phyloP scores from a whole-genome alignment of 1,140 invertebrate genomes.

The Mylabris phalerata region DNA sequence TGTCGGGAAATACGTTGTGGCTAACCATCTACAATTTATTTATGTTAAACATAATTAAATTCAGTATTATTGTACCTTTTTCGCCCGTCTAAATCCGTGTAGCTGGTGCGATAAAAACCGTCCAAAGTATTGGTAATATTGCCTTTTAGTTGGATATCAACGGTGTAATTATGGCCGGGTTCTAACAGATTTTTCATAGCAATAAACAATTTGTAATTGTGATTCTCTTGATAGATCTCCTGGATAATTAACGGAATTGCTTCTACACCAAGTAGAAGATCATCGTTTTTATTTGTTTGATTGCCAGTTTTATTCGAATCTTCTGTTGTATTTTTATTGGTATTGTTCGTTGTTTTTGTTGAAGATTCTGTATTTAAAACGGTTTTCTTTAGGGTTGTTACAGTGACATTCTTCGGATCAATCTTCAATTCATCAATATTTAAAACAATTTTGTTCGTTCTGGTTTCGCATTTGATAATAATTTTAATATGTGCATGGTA shows the following conservation, averaged over 20 bases:
- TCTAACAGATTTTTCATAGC: conserved; percentile 17
- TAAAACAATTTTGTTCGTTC: conserved; percentile 32
- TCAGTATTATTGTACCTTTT: conserved; percentile 19
- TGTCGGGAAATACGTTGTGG: conserved; percentile 76
- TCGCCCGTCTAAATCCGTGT: conserved; percentile 25
- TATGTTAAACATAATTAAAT: neutral
- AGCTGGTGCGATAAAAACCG: conserved; percentile 35
- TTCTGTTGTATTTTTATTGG: neutral
- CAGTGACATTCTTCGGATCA: conserved; percentile 14
- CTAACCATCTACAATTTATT: conserved; percentile 33
- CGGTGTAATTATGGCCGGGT: conserved; percentile 24
- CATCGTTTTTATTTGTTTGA: neutral
- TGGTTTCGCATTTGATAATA: conserved; percentile 20
- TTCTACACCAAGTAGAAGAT: conserved; percentile 9
- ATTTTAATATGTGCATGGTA: conserved; percentile 32
- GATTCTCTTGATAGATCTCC: conserved; percentile 18
- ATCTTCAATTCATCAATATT: conserved; percentile 31
- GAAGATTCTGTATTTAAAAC: neutral
- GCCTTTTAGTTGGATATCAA: conserved; percentile 32
- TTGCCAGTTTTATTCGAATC: neutral
- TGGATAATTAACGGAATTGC: conserved; percentile 8
- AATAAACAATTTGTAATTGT: conserved; percentile 29
- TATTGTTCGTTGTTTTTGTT: neutral
- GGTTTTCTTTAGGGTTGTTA: neutral
- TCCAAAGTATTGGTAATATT: conserved; percentile 33